Percentiles rank a stretch among this genome's conserved stretches.
Conservation (phyloP, 2,113 vertebrate species). For the Anolis sagrei region DNA sequence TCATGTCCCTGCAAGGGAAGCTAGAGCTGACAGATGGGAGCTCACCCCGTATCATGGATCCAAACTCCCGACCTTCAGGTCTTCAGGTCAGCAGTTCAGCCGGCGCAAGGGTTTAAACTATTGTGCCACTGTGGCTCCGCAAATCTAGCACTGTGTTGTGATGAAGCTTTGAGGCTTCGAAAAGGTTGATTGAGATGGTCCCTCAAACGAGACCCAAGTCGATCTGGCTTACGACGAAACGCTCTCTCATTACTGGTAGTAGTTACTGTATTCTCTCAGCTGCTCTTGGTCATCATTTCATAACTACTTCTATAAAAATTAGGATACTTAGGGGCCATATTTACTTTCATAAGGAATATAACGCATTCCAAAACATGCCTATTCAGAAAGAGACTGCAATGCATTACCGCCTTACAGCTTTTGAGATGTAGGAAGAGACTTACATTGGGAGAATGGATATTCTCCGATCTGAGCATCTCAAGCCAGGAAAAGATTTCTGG, state of each 20-base stretch:
- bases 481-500: too few relatives aligned
- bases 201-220: conserved; percentile 58
- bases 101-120: too few relatives aligned
- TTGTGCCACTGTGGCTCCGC: too few relatives aligned
- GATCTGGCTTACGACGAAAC: conserved; percentile 62
- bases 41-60: too few relatives aligned
- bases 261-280: conserved; percentile 62
- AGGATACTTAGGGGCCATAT: conserved; percentile 68
- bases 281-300: conserved; percentile 66
- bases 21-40: too few relatives aligned
- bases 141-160: conserved; percentile 70
- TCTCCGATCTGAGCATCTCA: too few relatives aligned
- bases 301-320: conserved; percentile 53
- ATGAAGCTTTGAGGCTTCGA: conserved; percentile 60
- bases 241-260: conserved; percentile 62
- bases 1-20: too few relatives aligned
- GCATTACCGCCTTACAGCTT: conserved; percentile 71
- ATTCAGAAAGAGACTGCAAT: conserved; percentile 50
- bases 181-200: conserved; percentile 49
- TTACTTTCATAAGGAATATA: conserved; percentile 60
- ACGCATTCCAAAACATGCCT: conserved; percentile 52
- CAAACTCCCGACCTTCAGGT: too few relatives aligned
- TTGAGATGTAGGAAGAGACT: conserved; percentile 67
- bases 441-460: background rate
- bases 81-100: too few relatives aligned